Evolutionary conservation across 2,113 vertebrate species (phyloP), one percentile per base, ranked within the genome.

Genomic region (Xyrauchen texanus): DNA sequence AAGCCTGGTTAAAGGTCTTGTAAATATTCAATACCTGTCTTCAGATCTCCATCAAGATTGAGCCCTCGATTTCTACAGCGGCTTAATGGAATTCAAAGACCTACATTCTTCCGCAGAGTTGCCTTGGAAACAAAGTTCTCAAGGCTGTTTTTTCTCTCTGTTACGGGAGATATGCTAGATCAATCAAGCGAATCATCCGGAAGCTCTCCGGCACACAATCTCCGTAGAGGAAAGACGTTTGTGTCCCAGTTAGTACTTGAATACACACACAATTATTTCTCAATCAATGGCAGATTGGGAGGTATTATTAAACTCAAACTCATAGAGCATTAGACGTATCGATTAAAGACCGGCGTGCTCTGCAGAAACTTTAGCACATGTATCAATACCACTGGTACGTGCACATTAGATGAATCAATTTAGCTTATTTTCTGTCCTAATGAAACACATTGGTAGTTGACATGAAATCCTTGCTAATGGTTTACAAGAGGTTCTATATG

Each of bases 71-170:
- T 79, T 86, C 85, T 87, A 78, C 63, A 81, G 83, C 84, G 82
- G 85, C 84, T 85, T 91, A 90, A 91, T 93, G 86, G 62, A 82
- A 92, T 92, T 92, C 90, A 91, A 88, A 92, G 91, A 87, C 89
- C 89, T 89, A 86, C 85, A 91, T 92, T 92, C 86, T 88, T 86
- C 84, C 79, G 68, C 79, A 80, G 88, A 88, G 91, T 92, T 92
- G 89, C 90, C 88, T 76, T 92, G 89, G 92, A 88, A 93, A 93
- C 92, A 85, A 34, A 83, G 84, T 85, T 81, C 80, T 76, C 51
- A 5, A 3, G 71, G 45, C 47, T 46, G 83, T 73, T 77, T 78
- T 68, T 81, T 44, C 73, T 62, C 80, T 77, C 76, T 15, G 45
- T 74, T 77, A 77, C 82, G 80, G 46, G 82, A 89, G 86, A 90